Base-by-base conservation (phyloP, 23 tunicate genomes). In the Trididemnum nubilum region DNA sequence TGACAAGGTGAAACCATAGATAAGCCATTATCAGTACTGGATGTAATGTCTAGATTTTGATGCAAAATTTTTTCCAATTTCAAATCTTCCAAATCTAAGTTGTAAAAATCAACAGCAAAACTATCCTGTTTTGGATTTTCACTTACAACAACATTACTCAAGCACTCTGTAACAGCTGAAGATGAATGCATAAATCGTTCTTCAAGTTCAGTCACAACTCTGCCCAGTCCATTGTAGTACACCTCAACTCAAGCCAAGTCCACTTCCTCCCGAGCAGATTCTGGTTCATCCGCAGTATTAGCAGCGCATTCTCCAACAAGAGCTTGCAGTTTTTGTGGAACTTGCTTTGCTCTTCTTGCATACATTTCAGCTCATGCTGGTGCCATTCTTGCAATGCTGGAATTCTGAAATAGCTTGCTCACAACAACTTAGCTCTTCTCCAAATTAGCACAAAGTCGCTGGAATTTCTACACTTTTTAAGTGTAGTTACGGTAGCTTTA, bases 401-500 rank as follows among this genome's bases (percentile, higher is more conserved):
- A 5, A 31, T 9, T 37, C 33, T 73, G 58, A 2, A 37, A 22
- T 30, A 73, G 58, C 57, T 73, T 73, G 15, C 9, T 58, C 21
- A 22, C 21, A 38, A 73, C 33, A 22, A 9, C 39, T 33, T 21
- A 4, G 58, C 33, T 34, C 31, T 38, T n/a, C 39, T 9, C 58
- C 78, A 73, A 2, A 73, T 73, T 38, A 73, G 78, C 29, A 40
- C 19, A 73, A 73, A 73, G 33, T 38, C 78, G 2, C 39, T 9
- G 21, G 29, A 7, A 73, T 73, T 73, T 39, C 78, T 38, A 73
- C 78, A 73, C 2, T 33, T 69, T 39, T 21, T 2, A n/a, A 73
- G 78, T 22, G 78, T 73, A 2, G 5, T 37, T 21, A 73, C 58
- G 15, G 78, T 73, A 2, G 78, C 78, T 37, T 73, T 58, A 22